Evolutionary conservation across 2,888 invertebrate genomes (phyloP), one percentile per base, ranked within the genome.

Genomic region (Synergus umbraculus): DNA sequence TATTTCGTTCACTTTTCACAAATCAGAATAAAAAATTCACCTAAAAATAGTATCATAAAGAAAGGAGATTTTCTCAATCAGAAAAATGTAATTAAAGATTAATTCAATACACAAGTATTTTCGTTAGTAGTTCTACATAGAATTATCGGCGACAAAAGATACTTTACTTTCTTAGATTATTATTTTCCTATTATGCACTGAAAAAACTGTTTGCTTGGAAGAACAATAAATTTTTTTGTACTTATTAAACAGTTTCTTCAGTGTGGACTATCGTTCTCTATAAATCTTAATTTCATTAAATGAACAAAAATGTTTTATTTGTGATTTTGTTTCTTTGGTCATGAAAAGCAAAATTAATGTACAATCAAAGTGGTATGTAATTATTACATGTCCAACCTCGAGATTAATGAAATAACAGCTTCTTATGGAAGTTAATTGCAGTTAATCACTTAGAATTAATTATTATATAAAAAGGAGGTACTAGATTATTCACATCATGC

Each of bases 401-500:
- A 22, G 60, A 60, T 10, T 65, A 65, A 65, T 41, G 43, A 43
- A 9, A 9, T 41, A 41, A 41, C n/a, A 60, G 4, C 41, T n/a
- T n/a, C 41, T 41, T 43, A 41, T 41, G 15, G n/a, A 65, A 41
- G 9, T 13, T 65, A 65, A 18, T 65, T 65, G 15, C n/a, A 43
- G 65, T 5, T 64, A 37, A 22, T 3, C 9, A 41, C n/a, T 9
- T n/a, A 64, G 10, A 15, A 22, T 12, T 22, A 60, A 18, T 22
- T 22, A 60, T 60, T 15, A 9, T 49, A 49, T 46, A 15, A 46
- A 29, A 49, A 49, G 64, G 41, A 65, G 65, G 65, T 65, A n/a
- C 7, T n/a, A 65, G 65, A 65, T 43, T 65, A 65, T 65, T n/a
- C 43, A 65, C 65, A 65, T 15, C n/a, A 65, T 65, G 43, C 65